Base-by-base conservation (phyloP, 2,797 vertebrate species). In the Pogonophryne albipinna region DNA sequence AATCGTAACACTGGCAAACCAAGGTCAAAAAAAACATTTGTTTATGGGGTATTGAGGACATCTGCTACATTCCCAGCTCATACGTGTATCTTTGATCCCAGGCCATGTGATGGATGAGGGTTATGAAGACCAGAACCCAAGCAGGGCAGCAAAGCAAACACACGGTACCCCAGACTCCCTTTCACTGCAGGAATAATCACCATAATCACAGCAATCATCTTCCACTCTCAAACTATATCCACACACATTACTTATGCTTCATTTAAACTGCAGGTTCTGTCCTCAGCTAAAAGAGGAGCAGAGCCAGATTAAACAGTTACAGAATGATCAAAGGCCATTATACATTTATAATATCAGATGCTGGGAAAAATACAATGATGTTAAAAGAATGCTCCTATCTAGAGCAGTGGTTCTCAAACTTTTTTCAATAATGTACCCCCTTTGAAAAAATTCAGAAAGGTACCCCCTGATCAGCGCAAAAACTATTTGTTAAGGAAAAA, bases 151-250 rank as follows among this genome's bases (percentile, higher is more conserved):
- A 93, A 93, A 89, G 89, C 80, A 93, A 92, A 94, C 90, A 93
- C 75, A 80, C 62, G 19, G 72, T 58, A 84, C 85, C 67, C 91
- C 89, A 90, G 88, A 90, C 83, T 81, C 78, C 80, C 66, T 83
- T 79, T 70, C 70, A 76, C 85, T 75, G 73, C 75, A 60, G 41
- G 72, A 87, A 92, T 92, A 93, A 94, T 93, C 86, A 92, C 82
- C 76, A 73, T 91, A 93, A 93, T 92, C 88, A 91, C 82, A 75
- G 89, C 87, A 93, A 93, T 94, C 88, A 92, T 89, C 89, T 85
- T 84, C 79, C 82, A 82, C 84, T 93, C 92, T 85, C 81, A 91
- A 91, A 88, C 90, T 69, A 92, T 91, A 91, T 88, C 85, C 85
- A 89, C 85, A 86, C 82, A 82, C 89, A 91, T 93, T 89, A 92